Conservation (phyloP, 2,113 vertebrate species). For the Amblyopsis rosae region DNA sequence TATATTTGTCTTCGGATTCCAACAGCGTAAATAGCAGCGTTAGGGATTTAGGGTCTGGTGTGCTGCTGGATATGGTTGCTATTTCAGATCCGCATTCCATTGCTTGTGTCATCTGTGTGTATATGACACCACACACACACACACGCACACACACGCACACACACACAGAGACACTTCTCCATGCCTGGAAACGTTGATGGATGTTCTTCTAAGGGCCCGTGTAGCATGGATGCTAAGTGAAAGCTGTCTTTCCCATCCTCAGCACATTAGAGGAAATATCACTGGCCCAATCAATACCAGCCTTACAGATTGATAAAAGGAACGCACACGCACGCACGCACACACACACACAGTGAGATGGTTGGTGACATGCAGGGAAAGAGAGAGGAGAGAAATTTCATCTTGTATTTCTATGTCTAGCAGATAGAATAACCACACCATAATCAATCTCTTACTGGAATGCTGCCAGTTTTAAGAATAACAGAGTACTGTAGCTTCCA, state of each 20-base stretch:
- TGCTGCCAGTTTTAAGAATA: slow-evolving; percentile 59
- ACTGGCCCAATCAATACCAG: slow-evolving; percentile 62
- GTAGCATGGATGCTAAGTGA: slow-evolving; percentile 57
- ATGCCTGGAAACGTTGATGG: slow-evolving; percentile 67
- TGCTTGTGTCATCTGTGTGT: not conserved
- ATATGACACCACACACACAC: not conserved
- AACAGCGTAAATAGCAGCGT: slow-evolving; percentile 60
- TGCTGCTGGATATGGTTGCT: slow-evolving; percentile 43
- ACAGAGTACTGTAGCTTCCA: slow-evolving; percentile 66
- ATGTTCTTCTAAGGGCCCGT: slow-evolving; percentile 61
- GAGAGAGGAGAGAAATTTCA: slow-evolving; percentile 17
- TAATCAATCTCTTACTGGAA: slow-evolving; percentile 66
- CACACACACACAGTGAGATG: slow-evolving; percentile 16
- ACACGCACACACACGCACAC: too few species aligned
- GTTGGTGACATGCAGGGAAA: not conserved
- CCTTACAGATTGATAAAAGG: slow-evolving; percentile 64
- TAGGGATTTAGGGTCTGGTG: slow-evolving; percentile 43
- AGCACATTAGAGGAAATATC: slow-evolving; percentile 67
- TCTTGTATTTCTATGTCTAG: slow-evolving; percentile 42
- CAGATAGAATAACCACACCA: slow-evolving; percentile 58
- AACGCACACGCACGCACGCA: slow-evolving; percentile 23
- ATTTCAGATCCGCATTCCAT: slow-evolving; percentile 40
- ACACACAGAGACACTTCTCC: slow-evolving; percentile 15
- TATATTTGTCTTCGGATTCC: slow-evolving; percentile 32
- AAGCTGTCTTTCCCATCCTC: slow-evolving; percentile 35